Conservation (phyloP, 2,888 invertebrate species). For the Alsophila aescularia region DNA sequence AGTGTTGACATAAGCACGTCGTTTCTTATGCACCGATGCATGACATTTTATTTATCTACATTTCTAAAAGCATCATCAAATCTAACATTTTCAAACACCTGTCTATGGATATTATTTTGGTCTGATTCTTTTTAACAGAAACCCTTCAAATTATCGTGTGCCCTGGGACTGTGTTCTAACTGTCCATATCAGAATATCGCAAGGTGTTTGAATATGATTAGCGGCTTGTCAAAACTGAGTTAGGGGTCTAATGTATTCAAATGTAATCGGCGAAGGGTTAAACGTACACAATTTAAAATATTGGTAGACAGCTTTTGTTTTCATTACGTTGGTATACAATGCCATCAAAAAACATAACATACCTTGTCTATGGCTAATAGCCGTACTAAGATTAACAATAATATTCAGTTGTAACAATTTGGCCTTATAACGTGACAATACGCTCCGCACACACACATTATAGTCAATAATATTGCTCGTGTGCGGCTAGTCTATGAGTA, state of each 20-base stretch:
- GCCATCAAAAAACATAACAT: too few species aligned
- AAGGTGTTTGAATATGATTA: slow-evolving; percentile 84
- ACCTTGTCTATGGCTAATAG: too few species aligned
- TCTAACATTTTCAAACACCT: slow-evolving; percentile 38
- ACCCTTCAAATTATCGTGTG: slow-evolving; percentile 67
- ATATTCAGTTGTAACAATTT: too few species aligned
- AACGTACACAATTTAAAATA: slow-evolving; percentile 31
- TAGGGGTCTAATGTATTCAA: slow-evolving; percentile 76
- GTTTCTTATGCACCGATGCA: too few species aligned
- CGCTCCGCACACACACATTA: too few species aligned
- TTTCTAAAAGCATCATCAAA: too few species aligned
- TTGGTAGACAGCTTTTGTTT: slow-evolving; percentile 7
- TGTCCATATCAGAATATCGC: slow-evolving; percentile 67
- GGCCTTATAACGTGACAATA: too few species aligned
- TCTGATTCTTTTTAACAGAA: slow-evolving; percentile 67
- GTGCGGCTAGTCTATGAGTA: too few species aligned
- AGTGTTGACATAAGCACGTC: too few species aligned
- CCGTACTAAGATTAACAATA: too few species aligned
- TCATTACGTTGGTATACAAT: not conserved
- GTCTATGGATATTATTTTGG: slow-evolving; percentile 57
- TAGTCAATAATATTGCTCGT: too few species aligned
- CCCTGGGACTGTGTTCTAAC: slow-evolving; percentile 70
- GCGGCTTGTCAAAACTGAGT: slow-evolving; percentile 83
- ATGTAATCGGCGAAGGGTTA: slow-evolving; percentile 74
- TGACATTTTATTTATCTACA: too few species aligned